Conservation (phyloP, 2,113 vertebrate genomes). For the Datnioides undecimradiatus region DNA sequence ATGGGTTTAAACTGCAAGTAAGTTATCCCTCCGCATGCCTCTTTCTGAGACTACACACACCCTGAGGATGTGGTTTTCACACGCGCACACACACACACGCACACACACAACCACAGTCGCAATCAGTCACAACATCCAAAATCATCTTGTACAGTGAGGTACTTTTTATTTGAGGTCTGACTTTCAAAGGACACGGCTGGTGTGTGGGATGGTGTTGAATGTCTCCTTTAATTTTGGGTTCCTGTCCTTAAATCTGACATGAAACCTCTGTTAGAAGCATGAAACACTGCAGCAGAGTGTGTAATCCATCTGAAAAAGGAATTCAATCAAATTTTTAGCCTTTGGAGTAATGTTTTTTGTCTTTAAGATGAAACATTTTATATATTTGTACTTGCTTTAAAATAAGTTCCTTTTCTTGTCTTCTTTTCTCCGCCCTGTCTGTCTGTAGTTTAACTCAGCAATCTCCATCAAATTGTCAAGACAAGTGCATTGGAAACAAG, state of each 20-base stretch:
- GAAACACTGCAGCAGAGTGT: neutral
- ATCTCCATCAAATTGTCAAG: neutral
- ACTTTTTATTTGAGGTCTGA: conserved; percentile 55
- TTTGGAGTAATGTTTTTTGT: neutral
- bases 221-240: conserved; percentile 45
- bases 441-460: neutral
- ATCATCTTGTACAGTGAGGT: conserved; percentile 25
- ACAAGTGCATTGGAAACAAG: conserved; percentile 70
- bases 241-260: conserved; percentile 27
- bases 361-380: neutral
- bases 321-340: neutral
- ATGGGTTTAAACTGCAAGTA: conserved; percentile 62
- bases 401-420: no score
- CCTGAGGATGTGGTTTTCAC: conserved; percentile 65
- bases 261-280: neutral
- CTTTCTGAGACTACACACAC: conserved; percentile 63
- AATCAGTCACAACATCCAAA: conserved; percentile 51
- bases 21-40: conserved; percentile 69
- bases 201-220: conserved; percentile 7
- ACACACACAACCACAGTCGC: neutral
- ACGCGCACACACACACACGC: conserved; percentile 35
- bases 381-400: conserved; percentile 3
- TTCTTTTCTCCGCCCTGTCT: no score
- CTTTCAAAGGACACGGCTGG: conserved; percentile 40
- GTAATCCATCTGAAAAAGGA: neutral